Base-by-base conservation (phyloP, 2,888 invertebrate species). In the Euplagia quadripunctaria region DNA sequence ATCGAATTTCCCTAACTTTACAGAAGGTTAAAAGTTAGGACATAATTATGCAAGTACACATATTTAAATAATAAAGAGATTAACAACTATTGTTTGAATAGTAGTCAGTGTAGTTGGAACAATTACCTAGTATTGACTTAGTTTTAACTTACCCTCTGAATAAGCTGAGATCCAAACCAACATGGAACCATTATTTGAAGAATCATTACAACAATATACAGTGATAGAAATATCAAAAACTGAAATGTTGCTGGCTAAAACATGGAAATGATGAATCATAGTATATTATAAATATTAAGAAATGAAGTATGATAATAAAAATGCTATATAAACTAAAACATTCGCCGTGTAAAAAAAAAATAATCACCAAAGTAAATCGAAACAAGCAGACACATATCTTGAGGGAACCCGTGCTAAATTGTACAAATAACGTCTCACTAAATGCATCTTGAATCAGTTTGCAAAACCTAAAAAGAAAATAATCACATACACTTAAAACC, bases 331-430 rank as follows among this genome's bases (percentile, higher is more conserved):
- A 61, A 20, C 16, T 16, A 14, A 12, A 14, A 31, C 12, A 51
- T 31, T 41, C 46, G 9, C 4, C 7, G 3, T 66, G 16, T 31
- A 49, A 16, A 16, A 67, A n/a, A 49, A 66, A 49, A 52, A 16
- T 16, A 42, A 43, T 89, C 84, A 94, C 94, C 88, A 93, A 79
- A 17, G 92, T 93, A 77, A 94, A 93, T 77, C 92, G 87, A 74
- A 92, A 92, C 2, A 93, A 79, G 55, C 91, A 91, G 72, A 92
- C 88, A 75, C 94, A 94, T 70, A 94, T 90, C 42, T 92, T 89
- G 72, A 88, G 89, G 1, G 93, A 92, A 1, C 92, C 89, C 75
- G 92, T 84, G 72, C 90, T 84, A 64, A 94, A 92, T 76, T 93
- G 90, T 20, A 90, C 79, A 82, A 94, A 93, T 49, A 94, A 68